These are phyloP conservation scores for Dicerorhinus sumatrensis DNA, from an alignment of 2,113 vertebrate genomes.

Conservation along the genomic window DNA sequence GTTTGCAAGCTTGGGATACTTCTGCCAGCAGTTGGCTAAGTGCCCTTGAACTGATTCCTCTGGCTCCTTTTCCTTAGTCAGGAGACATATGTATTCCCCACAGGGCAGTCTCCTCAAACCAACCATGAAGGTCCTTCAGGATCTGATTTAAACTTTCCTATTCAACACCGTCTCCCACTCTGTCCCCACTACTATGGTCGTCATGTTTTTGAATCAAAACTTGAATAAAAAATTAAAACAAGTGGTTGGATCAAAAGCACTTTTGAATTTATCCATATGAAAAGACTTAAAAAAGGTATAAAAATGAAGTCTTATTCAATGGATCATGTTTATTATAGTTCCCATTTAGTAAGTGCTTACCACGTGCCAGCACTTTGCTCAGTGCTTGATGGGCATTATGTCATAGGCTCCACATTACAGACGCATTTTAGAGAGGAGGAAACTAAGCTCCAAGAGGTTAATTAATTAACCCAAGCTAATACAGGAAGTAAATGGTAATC, in stretches of 20 bases:
- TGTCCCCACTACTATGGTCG: neutral
- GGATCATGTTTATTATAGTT: conserved; percentile 31
- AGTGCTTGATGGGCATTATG: neutral
- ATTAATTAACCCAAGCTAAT: conserved; percentile 30
- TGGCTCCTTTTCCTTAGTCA: conserved; percentile 23
- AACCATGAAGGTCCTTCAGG: neutral
- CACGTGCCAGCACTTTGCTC: neutral
- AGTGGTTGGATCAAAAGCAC: neutral
- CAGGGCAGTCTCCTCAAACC: neutral
- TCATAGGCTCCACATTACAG: neutral
- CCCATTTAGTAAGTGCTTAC: neutral
- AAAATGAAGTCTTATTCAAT: conserved; percentile 21
- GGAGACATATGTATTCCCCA: conserved; percentile 20
- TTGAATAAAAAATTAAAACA: conserved; percentile 42
- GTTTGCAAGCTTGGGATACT: neutral
- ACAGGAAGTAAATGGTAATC: neutral
- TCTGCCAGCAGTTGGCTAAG: conserved; percentile 59
- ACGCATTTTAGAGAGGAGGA: conserved; percentile 30
- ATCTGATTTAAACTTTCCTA: conserved; percentile 54
- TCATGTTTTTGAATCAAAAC: conserved; percentile 52
- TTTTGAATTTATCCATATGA: neutral
- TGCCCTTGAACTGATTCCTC: conserved; percentile 19
- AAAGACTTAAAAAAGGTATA: neutral
- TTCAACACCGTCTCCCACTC: neutral
- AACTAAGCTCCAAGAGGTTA: conserved; percentile 39